Evolutionary conservation across 2,888 invertebrate genomes (phyloP).

Genomic region (Drosophila merina): DNA sequence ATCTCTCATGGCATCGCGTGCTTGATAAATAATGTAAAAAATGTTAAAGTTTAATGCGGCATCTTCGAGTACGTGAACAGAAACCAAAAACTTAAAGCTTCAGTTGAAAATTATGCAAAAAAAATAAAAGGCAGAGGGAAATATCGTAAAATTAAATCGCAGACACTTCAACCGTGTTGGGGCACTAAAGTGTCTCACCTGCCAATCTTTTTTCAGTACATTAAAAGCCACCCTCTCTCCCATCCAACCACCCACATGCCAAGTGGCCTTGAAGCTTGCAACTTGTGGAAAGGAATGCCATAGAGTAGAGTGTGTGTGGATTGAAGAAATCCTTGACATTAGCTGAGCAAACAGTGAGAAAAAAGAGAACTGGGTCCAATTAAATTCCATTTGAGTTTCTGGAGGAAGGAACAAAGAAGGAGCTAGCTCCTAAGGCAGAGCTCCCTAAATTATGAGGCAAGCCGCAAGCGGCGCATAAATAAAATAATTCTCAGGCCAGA

Average conservation of each 20-base stretch:
- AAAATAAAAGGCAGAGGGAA: conserved; percentile 6
- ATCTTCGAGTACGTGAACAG: conserved; percentile 37
- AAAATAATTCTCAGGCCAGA: conserved; percentile 63
- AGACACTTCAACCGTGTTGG: conserved; percentile 29
- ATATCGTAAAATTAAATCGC: conserved; percentile 39
- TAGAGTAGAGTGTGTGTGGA: conserved; percentile 4
- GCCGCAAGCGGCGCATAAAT: conserved; percentile 80
- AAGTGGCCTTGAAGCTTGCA: conserved; percentile 22
- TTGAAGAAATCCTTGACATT: conserved; percentile 54
- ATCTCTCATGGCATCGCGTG: conserved; percentile 55
- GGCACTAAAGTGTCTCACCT: conserved; percentile 37
- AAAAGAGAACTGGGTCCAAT: conserved; percentile 48
- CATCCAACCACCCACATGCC: conserved; percentile 5
- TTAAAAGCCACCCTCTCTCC: neutral
- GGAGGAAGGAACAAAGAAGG: neutral
- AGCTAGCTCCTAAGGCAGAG: neutral
- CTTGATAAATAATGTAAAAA: conserved; percentile 60
- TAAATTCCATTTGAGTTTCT: conserved; percentile 55
- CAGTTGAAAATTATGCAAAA: conserved; percentile 28
- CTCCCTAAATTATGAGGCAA: conserved; percentile 73
- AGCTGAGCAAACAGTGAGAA: conserved; percentile 6
- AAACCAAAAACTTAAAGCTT: conserved; percentile 36
- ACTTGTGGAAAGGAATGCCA: conserved; percentile 2
- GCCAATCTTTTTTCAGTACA: neutral
- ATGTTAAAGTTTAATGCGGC: conserved; percentile 28